Evolutionary conservation across 2,113 vertebrate genomes (phyloP).

Genomic region (Pithys albifrons): DNA sequence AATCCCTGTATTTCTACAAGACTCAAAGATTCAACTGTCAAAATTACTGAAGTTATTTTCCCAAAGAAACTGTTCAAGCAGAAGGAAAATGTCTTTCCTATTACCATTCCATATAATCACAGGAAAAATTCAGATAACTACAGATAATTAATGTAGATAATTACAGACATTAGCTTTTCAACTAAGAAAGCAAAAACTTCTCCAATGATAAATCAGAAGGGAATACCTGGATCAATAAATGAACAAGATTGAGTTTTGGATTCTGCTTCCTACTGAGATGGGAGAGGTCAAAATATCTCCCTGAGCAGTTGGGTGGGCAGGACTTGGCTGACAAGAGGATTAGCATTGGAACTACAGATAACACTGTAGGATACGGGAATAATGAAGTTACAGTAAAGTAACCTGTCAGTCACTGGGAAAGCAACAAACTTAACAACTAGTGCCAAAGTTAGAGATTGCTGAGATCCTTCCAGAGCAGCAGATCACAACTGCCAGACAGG

Average conservation of each 20-base stretch:
- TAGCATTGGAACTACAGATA: background rate
- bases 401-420: background rate
- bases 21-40: background rate
- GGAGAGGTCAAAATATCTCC: background rate
- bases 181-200: background rate
- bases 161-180: background rate
- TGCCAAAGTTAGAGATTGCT: background rate
- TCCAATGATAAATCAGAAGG: background rate
- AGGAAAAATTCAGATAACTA: background rate
- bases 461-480: background rate
- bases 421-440: background rate
- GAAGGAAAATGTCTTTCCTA: background rate
- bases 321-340: background rate
- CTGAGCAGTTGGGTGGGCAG: background rate
- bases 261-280: background rate
- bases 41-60: background rate
- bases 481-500: background rate
- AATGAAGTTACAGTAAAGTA: background rate
- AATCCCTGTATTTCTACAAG: background rate
- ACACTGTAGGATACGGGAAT: background rate
- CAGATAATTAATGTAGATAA: background rate
- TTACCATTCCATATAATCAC: background rate
- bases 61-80: background rate
- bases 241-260: background rate
- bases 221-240: background rate